A percentile compares a stretch with the other conserved stretches of the same genome.
Evolutionary conservation across 2,888 invertebrate genomes (phyloP).

Genomic region (Ophion obscuratus): DNA sequence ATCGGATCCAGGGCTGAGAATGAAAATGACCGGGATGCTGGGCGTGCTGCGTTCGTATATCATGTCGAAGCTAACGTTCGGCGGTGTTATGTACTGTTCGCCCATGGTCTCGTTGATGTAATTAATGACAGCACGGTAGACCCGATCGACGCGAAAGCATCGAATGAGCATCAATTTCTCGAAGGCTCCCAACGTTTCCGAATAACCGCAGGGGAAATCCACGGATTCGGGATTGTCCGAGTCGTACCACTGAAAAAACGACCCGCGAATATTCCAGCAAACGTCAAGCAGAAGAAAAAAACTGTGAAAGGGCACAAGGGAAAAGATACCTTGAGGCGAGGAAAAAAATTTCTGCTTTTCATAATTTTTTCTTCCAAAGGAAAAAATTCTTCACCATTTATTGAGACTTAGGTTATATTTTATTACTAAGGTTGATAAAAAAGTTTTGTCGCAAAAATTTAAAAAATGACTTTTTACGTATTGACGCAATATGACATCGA

Average conservation of each 20-base stretch:
- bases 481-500: no score
- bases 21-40: slow-evolving; percentile 95
- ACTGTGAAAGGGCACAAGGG: background rate
- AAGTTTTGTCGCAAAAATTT: no score
- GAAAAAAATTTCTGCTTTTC: no score
- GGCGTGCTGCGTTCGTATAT: slow-evolving; percentile 94
- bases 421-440: no score
- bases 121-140: slow-evolving; percentile 93
- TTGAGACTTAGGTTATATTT: no score
- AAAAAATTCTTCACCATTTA: no score
- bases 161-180: slow-evolving; percentile 92
- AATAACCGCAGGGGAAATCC: slow-evolving; percentile 90
- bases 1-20: slow-evolving; percentile 97
- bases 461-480: no score
- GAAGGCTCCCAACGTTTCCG: slow-evolving; percentile 87
- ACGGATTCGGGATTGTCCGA: slow-evolving; percentile 92
- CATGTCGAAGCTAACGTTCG: slow-evolving; percentile 89
- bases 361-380: no score
- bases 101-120: slow-evolving; percentile 94
- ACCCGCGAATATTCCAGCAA: background rate
- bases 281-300: background rate
- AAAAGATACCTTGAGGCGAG: no score
- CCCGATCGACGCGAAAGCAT: slow-evolving; percentile 95
- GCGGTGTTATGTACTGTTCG: slow-evolving; percentile 95
- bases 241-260: slow-evolving; percentile 90